Evolutionary conservation across 2,797 vertebrate genomes (phyloP), one percentile per base, ranked within the genome.

Genomic region (Rhodeus uyekii): DNA sequence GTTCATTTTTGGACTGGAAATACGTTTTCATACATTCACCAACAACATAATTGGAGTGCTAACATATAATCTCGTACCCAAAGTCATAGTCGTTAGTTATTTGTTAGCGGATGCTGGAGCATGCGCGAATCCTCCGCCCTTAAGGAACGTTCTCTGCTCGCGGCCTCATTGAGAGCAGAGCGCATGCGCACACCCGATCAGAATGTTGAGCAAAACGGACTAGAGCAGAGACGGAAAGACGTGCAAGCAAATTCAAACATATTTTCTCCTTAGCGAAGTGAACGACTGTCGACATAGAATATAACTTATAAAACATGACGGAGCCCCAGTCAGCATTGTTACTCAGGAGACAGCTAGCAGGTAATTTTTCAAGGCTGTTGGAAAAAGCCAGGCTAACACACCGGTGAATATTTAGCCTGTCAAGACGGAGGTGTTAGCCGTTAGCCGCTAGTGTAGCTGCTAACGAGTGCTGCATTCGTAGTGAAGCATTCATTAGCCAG

Each of bases 311-410:
- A 58, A 89, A 60, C 84, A 99, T 98, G 97, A 98, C 96, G 95
- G 97, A 98, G 95, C 96, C 96, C 87, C 97, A 98, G 94, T 97
- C 97, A 84, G 97, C 94, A 90, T 93, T 98, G 95, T 94, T 98
- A 91, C 95, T 98, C 93, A 95, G 96, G 93, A 97, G 97, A 94
- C 97, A 99, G 95, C 95, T 98, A 86, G 97, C 97, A 96, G 97
- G 97, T 99, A 95, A 96, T 83, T 46, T 81, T 34, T 36, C 19
- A 83, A 87, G 86, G 27, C 64, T 48, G 71, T 22, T 82, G 78
- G 81, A 75, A 78, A 82, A 79, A 55, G 27, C 87, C 32, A 61
- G 71, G 90, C 91, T 92, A 90, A 84, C 83, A 42, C 82, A 69
- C 86, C 80, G 39, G 36, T 42, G 65, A 24, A 50, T 77, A 73